Conservation (phyloP, 2,797 vertebrate species). For the Cryptoprocta ferox region DNA sequence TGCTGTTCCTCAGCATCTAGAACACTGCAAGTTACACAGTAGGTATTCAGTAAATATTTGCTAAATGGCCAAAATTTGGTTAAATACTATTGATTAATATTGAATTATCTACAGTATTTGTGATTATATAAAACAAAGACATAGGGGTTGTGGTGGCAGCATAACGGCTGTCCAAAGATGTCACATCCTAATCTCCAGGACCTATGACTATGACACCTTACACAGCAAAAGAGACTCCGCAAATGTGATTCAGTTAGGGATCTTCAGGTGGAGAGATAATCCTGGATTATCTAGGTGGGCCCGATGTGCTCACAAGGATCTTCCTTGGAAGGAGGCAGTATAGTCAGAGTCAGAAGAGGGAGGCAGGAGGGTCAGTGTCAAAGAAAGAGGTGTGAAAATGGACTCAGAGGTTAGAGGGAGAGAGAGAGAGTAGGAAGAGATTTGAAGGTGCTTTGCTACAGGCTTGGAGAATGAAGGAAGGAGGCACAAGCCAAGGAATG, state of each 20-base stretch:
- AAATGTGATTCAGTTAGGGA: background rate
- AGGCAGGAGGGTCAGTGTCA: background rate
- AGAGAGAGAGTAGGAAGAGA: background rate
- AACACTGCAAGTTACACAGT: background rate
- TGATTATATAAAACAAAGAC: background rate
- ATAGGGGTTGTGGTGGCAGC: background rate
- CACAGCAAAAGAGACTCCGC: background rate
- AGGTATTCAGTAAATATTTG: background rate
- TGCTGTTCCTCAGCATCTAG: background rate
- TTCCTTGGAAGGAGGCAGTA: background rate
- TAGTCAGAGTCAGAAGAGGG: background rate
- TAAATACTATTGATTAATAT: background rate
- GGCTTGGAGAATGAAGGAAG: background rate
- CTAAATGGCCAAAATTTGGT: background rate
- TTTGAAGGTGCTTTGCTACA: background rate
- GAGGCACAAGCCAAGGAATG: background rate
- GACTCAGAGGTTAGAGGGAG: background rate
- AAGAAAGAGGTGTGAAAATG: background rate
- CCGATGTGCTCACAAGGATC: background rate
- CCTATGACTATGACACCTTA: background rate
- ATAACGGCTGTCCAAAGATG: background rate
- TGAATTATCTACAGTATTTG: background rate
- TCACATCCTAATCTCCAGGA: background rate
- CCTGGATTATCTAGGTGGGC: background rate
- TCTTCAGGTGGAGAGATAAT: background rate